Conservation (phyloP, 2,888 invertebrate species). For the Pogonocherus hispidulus region DNA sequence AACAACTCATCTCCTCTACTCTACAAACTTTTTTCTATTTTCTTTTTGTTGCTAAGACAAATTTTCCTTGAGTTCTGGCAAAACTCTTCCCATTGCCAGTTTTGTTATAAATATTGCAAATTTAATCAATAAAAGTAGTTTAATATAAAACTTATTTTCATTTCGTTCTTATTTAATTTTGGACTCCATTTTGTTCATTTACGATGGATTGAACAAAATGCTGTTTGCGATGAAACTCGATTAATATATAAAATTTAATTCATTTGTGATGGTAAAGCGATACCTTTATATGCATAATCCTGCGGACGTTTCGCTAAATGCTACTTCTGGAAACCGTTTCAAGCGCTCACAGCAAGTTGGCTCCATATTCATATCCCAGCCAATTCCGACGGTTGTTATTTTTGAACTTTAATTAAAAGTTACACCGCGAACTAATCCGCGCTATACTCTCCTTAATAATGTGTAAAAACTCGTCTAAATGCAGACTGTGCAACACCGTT, state of each 20-base stretch:
- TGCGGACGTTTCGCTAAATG: not conserved
- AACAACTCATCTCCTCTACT: no score
- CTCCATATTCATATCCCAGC: slow-evolving; percentile 56
- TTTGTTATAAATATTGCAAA: no score
- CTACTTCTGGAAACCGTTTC: not conserved
- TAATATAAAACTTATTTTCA: no score
- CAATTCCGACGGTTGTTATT: slow-evolving; percentile 62
- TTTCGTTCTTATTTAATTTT: no score
- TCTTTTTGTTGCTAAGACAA: no score
- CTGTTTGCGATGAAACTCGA: no score
- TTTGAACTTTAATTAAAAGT: slow-evolving; percentile 66
- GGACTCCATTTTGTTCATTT: no score
- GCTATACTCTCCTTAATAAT: slow-evolving; percentile 55
- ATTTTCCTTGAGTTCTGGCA: no score
- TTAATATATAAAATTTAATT: not conserved
- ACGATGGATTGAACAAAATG: no score
- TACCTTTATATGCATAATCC: not conserved
- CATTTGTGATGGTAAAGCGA: not conserved
- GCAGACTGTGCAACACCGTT: slow-evolving; percentile 55
- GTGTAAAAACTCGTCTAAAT: slow-evolving; percentile 59
- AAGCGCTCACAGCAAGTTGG: not conserved
- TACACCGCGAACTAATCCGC: slow-evolving; percentile 62
- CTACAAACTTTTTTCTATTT: no score
- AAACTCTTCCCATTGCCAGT: no score
- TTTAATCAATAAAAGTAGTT: no score